These are phyloP conservation scores for Proctacanthus coquilletti DNA, from an alignment of 1,140 invertebrate genomes.

Conservation along the genomic window DNA sequence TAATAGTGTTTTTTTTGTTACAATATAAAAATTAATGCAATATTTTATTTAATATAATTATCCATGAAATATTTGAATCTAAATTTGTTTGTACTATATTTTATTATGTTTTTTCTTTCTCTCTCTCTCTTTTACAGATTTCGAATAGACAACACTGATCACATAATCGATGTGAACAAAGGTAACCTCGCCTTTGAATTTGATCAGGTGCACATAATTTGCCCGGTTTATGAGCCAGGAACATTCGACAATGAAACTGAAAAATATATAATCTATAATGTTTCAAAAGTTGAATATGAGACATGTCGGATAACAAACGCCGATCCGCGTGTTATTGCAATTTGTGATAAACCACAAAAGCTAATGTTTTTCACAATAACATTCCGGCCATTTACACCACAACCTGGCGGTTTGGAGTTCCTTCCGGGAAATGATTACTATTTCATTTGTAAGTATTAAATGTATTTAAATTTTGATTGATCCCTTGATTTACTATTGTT, in stretches of 20 bases:
- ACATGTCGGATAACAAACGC: constrained; percentile 90
- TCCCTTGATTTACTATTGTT: too few species aligned
- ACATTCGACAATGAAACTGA: constrained; percentile 80
- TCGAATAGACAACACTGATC: constrained; percentile 93
- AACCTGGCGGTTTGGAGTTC: constrained; percentile 87
- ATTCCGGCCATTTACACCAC: constrained; percentile 88
- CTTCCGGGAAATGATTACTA: constrained; percentile 89
- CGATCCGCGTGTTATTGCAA: constrained; percentile 80
- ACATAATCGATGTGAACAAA: constrained; percentile 92
- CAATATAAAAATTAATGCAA: too few species aligned
- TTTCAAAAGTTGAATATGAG: constrained; percentile 90
- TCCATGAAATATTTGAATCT: too few species aligned
- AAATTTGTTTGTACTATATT: too few species aligned
- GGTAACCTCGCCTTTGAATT: constrained; percentile 85
- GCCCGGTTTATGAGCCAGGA: constrained; percentile 76
- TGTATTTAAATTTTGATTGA: not conserved
- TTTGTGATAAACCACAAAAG: constrained; percentile 89
- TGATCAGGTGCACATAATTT: constrained; percentile 91
- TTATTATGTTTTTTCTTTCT: too few species aligned
- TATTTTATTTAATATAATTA: too few species aligned
- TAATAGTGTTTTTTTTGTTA: too few species aligned
- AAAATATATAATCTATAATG: constrained; percentile 93
- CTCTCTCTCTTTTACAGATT: constrained; percentile 63
- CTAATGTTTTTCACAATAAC: constrained; percentile 94
- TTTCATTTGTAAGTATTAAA: constrained; percentile 69